Base-by-base conservation (phyloP, 2,888 invertebrate species). In the Aplocera efformata region DNA sequence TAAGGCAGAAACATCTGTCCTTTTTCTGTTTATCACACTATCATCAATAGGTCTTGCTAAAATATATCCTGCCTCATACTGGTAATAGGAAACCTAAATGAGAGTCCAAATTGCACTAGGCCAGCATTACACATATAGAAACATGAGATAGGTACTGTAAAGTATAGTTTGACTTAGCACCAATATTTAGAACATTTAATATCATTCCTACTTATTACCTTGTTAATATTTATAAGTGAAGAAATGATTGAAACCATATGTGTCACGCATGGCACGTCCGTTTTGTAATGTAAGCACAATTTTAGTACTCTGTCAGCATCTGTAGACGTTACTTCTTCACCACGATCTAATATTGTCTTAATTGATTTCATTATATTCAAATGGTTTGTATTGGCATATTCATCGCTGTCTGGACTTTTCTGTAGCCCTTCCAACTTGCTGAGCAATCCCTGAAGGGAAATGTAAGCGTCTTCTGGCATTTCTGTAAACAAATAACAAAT, bases 241-340 rank as follows among this genome's bases (percentile, higher is more conserved):
- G 40, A 36, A 9, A 40, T 30, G 20, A 40, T 41, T 7, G 36
- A 26, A 9, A 36, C 10, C 23, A 40, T 9, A 10, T 41, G 30
- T 2, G 35, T 31, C 31, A 35, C 25, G 6, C 28, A 32, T 38
- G 22, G 21, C 28, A 45, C 13, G 23, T 40, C 33, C 11, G 60
- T 23, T 52, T 21, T 24, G 50, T 39, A 11, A 46, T 21, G 22
- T 50, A 53, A 44, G 44, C 48, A 36, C 44, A 61, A 13, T 28
- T 35, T 72, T 67, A 45, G 3, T 57, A 47, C 32, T 35, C 38
- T 47, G 9, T 47, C 29, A 22, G 38, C 42, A 7, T 42, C 34
- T 7, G 7, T 7, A 1, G 24, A 8, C 7, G 31, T 17, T 17
- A 47, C 10, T 7, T 22, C 34, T 4, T 32, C 22, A 32, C 10